Evolutionary conservation across 1,140 invertebrate genomes (phyloP).

Genomic region (Drosophila parvula): DNA sequence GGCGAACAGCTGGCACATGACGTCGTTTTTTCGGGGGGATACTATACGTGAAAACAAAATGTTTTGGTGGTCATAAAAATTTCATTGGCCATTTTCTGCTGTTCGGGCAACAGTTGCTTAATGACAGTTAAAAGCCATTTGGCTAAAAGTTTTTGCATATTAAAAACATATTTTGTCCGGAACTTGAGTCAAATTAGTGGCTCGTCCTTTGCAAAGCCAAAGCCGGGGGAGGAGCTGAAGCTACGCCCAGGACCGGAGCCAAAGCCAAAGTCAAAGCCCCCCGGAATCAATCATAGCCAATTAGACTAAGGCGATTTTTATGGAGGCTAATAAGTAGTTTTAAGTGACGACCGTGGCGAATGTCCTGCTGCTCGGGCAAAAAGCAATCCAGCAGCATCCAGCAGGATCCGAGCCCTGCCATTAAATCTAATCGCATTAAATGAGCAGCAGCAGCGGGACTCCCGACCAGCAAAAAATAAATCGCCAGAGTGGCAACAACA

Average conservation of each 20-base stretch:
- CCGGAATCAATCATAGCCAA: constrained; percentile 74
- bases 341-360: constrained; percentile 51
- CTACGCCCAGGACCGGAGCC: neutral
- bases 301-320: constrained; percentile 80
- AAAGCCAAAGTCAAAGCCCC: constrained; percentile 36
- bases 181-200: constrained; percentile 60
- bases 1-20: constrained; percentile 61
- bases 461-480: constrained; percentile 38
- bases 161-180: constrained; percentile 74
- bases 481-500: constrained; percentile 38
- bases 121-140: constrained; percentile 81
- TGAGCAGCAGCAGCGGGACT: constrained; percentile 55
- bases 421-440: constrained; percentile 82
- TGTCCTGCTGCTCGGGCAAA: constrained; percentile 54
- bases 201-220: constrained; percentile 22
- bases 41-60: constrained; percentile 59
- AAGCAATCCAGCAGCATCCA: constrained; percentile 35
- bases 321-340: constrained; percentile 70
- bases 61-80: constrained; percentile 70
- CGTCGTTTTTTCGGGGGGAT: constrained; percentile 31
- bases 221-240: neutral
- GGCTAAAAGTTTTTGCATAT: constrained; percentile 79
- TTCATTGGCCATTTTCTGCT: constrained; percentile 74
- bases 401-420: constrained; percentile 54
- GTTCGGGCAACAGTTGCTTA: constrained; percentile 73